Percentiles rank a stretch among this genome's conserved stretches.
Conservation (phyloP, 1,140 invertebrate species). For the Drosophila teissieri region DNA sequence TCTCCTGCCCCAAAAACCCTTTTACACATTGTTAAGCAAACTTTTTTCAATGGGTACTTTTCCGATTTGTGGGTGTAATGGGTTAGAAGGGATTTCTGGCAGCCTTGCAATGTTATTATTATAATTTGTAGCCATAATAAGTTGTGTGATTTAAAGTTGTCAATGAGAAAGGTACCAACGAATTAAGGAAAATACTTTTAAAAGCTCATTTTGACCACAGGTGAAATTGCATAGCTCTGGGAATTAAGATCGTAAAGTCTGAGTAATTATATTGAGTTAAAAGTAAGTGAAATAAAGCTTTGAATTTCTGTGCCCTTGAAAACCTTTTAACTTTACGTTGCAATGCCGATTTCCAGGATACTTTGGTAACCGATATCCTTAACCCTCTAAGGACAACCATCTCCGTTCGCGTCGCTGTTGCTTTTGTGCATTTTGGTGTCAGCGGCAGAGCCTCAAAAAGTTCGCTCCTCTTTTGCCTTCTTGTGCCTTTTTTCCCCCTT, state of each 20-base stretch:
- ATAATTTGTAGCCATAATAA: too few relatives aligned
- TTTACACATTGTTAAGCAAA: conserved; percentile 77
- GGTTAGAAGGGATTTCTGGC: neutral
- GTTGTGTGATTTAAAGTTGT: too few relatives aligned
- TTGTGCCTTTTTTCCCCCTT: conserved; percentile 26
- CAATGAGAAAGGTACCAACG: too few relatives aligned
- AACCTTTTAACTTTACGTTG: neutral
- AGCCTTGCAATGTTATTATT: neutral
- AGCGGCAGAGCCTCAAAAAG: conserved; percentile 72
- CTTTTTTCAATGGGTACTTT: conserved; percentile 37
- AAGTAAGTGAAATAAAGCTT: neutral
- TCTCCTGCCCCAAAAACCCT: conserved; percentile 43
- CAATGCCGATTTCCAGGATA: conserved; percentile 13
- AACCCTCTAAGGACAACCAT: neutral
- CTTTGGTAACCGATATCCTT: conserved; percentile 1
- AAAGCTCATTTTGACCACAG: too few relatives aligned
- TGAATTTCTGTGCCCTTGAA: neutral
- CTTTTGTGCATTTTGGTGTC: conserved; percentile 75
- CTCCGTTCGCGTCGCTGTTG: conserved; percentile 44
- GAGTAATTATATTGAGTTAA: too few relatives aligned
- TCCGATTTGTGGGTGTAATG: neutral
- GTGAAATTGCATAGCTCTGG: too few relatives aligned
- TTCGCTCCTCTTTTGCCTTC: conserved; percentile 44
- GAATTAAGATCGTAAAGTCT: too few relatives aligned
- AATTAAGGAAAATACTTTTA: too few relatives aligned